Evolutionary conservation across 2,888 invertebrate species (phyloP), one percentile per base, ranked within the genome.

Genomic region (Andrena dorsata): DNA sequence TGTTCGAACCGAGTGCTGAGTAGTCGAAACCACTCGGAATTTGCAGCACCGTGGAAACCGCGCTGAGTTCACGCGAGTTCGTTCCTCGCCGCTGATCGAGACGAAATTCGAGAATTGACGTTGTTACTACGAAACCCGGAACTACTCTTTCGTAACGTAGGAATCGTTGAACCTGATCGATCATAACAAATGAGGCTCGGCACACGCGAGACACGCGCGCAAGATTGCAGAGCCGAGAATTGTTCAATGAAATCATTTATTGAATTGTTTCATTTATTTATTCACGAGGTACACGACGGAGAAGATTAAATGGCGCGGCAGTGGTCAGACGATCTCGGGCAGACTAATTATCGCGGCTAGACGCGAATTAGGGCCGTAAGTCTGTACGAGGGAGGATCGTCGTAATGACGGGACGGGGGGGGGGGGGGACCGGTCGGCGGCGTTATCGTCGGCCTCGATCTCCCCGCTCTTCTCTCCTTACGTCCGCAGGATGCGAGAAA

Each of bases 331-430:
- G 64, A 61, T 81, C 76, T 70, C 77, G 77, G 58, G 66, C 56
- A 16, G 77, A 90, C 89, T 91, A 91, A 90, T 90, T 88, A 87
- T 86, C 84, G 64, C 77, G 90, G 87, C 86, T 89, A 82, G 90
- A 89, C 88, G 85, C 86, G 84, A 90, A 89, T 89, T 89, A 88
- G 82, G 89, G 81, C 76, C 86, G 86, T 84, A 80, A 86, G 77
- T 41, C 81, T 85, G 85, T 81, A 83, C 87, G 87, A 73, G 80
- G 28, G 64, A 60, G 56, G 23, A 63, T 61, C 77, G 69, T 69
- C 83, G 76, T 51, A 30, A 70, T 65, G 72, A 76, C 70, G 68
- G 23, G 65, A 73, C 49, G 53, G 64, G 56, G 63, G 60, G 76
- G 53, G 64, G 56, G 63, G 60, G 76, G 60, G 70, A 69, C 53